phyloP scores from a whole-genome alignment of 2,113 vertebrate genomes.

The Nestor notabilis region DNA sequence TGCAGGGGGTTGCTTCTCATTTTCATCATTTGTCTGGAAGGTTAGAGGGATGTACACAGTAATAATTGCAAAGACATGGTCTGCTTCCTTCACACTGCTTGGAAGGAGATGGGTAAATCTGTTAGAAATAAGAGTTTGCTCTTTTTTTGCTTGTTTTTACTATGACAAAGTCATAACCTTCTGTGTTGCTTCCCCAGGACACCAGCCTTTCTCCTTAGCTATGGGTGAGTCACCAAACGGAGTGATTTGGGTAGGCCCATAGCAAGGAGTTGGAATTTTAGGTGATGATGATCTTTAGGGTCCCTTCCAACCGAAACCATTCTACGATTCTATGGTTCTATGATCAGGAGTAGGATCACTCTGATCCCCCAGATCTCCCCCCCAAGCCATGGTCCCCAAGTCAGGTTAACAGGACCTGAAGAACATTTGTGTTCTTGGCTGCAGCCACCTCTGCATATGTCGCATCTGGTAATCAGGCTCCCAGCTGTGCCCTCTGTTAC shows the following conservation, averaged over 20 bases:
- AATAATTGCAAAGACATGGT: rapidly evolving
- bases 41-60: background rate
- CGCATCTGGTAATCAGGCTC: background rate
- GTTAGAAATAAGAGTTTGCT: background rate
- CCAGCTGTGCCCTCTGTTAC: background rate
- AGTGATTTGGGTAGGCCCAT: background rate
- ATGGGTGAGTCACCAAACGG: background rate
- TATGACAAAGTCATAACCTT: background rate
- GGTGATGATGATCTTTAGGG: background rate
- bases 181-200: background rate
- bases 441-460: rapidly evolving
- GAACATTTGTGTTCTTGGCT: background rate
- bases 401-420: background rate
- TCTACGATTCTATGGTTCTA: background rate
- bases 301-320: background rate
- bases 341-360: background rate
- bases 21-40: background rate
- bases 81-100: background rate
- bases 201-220: background rate
- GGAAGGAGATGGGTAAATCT: too few species aligned
- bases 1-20: background rate
- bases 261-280: background rate
- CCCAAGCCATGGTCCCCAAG: background rate
- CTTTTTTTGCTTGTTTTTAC: background rate
- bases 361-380: background rate